Evolutionary conservation across 2,888 invertebrate species (phyloP).

Genomic region (Ophion slaviceki): DNA sequence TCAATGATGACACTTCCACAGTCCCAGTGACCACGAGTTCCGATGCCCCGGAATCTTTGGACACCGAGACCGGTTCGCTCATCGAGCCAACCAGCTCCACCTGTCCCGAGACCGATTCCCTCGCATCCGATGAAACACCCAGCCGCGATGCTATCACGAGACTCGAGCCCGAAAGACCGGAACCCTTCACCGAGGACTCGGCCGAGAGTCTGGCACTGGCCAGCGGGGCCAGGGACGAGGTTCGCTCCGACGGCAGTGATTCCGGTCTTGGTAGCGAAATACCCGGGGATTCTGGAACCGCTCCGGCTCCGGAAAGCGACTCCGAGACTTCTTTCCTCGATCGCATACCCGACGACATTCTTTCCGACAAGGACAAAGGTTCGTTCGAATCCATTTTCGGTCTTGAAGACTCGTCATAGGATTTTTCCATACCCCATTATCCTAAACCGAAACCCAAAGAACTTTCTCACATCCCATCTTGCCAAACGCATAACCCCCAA

Average conservation of each 20-base stretch:
- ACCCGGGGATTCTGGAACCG: constrained; percentile 85
- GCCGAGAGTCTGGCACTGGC: constrained; percentile 80
- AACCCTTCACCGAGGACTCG: constrained; percentile 81
- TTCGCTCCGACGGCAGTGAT: constrained; percentile 92
- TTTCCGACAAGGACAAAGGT: constrained; percentile 81
- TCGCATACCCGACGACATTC: constrained; percentile 82
- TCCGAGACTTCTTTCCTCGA: constrained; percentile 85
- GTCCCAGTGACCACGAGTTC: not conserved
- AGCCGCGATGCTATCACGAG: constrained; percentile 74
- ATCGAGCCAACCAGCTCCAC: constrained; percentile 48
- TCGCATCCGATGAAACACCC: constrained; percentile 73
- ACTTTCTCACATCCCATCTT: too few relatives aligned
- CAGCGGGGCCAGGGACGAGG: constrained; percentile 79
- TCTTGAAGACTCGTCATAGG: not conserved
- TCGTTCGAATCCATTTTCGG: constrained; percentile 40
- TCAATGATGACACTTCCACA: constrained; percentile 37
- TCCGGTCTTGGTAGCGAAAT: constrained; percentile 93
- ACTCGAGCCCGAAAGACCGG: constrained; percentile 78
- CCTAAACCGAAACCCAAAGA: not conserved
- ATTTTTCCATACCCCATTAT: not conserved
- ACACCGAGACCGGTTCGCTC: constrained; percentile 76
- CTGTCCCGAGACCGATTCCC: constrained; percentile 73
- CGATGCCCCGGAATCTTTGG: constrained; percentile 68
- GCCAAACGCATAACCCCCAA: too few relatives aligned
- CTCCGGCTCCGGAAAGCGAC: constrained; percentile 83